phyloP scores from a whole-genome alignment of 35 echinoderm and acorn worm genomes.

The Ophiothrix spiculata region DNA sequence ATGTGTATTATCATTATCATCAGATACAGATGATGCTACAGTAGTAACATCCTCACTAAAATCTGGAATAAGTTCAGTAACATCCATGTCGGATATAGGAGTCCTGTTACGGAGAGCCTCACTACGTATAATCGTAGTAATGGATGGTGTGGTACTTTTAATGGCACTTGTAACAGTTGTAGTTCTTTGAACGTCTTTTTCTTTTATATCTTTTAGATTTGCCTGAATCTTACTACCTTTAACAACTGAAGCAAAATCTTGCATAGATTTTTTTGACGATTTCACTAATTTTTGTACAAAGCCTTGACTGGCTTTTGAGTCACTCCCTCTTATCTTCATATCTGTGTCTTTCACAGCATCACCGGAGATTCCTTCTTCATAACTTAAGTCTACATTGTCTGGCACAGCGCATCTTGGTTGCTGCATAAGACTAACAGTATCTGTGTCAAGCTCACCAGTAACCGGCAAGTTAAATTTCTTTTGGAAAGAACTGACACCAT shows the following conservation, averaged over 20 bases:
- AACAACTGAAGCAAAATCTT: not conserved
- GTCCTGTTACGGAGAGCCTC: not conserved
- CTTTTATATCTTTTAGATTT: not conserved
- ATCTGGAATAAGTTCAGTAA: not conserved
- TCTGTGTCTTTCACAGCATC: not conserved
- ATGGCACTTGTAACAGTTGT: not conserved
- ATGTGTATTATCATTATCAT: not conserved
- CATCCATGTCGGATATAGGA: not conserved
- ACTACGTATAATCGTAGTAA: not conserved
- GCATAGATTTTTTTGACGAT: not conserved
- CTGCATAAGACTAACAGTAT: conserved; percentile 54
- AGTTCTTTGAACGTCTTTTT: not conserved
- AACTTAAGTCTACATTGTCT: conserved; percentile 23
- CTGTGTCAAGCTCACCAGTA: conserved; percentile 67
- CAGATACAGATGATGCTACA: too few relatives aligned
- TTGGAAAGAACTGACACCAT: conserved; percentile 69
- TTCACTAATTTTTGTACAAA: not conserved
- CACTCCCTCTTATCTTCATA: not conserved
- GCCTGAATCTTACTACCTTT: not conserved
- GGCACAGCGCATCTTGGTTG: conserved; percentile 87
- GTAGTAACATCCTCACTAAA: too few relatives aligned
- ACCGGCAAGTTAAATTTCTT: conserved; percentile 62
- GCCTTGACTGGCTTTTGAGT: not conserved
- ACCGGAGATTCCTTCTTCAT: not conserved
- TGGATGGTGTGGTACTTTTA: not conserved